phyloP scores from a whole-genome alignment of 2,888 invertebrate species.

The Cheilosia soror region DNA sequence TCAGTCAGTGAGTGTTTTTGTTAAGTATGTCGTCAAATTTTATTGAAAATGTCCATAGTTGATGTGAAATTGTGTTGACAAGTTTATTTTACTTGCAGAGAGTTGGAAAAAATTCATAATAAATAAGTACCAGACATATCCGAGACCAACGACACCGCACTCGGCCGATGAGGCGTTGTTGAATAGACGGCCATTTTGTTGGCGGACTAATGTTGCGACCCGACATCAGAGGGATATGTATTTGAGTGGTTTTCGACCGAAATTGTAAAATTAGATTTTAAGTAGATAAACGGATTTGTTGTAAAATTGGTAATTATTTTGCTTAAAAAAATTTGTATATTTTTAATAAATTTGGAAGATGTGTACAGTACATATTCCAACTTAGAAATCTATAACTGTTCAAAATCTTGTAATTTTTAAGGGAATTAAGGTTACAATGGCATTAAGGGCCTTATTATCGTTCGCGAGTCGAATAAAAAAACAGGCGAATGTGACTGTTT shows the following conservation, averaged over 20 bases:
- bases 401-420: no score
- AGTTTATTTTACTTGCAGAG: constrained; percentile 28
- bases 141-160: constrained; percentile 27
- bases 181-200: constrained; percentile 56
- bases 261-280: constrained; percentile 52
- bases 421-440: no score
- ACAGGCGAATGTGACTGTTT: no score
- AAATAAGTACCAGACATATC: constrained; percentile 15
- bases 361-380: background rate
- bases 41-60: background rate
- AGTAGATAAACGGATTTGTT: constrained; percentile 18
- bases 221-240: constrained; percentile 60
- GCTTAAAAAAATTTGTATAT: background rate
- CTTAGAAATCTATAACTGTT: no score
- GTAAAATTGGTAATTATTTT: background rate
- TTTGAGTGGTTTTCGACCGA: constrained; percentile 57
- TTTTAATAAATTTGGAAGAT: background rate
- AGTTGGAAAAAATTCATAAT: constrained; percentile 61
- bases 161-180: constrained; percentile 46
- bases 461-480: no score
- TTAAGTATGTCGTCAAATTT: constrained; percentile 10
- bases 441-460: no score
- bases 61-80: background rate
- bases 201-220: constrained; percentile 52
- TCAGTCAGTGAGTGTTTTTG: constrained; percentile 23